Percentiles rank a stretch among this genome's conserved stretches.
Conservation (phyloP, 1,140 invertebrate species). For the Cataglyphis hispanica region DNA sequence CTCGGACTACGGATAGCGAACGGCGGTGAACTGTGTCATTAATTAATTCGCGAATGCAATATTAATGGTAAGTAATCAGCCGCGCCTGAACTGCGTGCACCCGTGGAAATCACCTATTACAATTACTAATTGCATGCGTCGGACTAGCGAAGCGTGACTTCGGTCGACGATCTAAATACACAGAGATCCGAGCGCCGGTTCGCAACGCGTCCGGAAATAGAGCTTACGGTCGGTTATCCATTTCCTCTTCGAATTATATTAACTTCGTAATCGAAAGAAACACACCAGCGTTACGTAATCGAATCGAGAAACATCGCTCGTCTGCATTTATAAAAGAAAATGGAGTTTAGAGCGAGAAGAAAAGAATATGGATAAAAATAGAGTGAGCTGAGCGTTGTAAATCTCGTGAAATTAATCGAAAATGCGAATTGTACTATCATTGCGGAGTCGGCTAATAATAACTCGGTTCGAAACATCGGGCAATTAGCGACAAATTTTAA, state of each 20-base stretch:
- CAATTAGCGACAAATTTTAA: slow-evolving; percentile 70
- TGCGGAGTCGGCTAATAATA: slow-evolving; percentile 43
- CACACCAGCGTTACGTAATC: slow-evolving; percentile 1
- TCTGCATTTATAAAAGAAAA: not conserved
- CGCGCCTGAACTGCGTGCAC: slow-evolving; percentile 65
- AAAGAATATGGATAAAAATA: not conserved
- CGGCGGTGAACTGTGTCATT: slow-evolving; percentile 79
- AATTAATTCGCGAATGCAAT: slow-evolving; percentile 84
- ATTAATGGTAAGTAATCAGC: slow-evolving; percentile 85
- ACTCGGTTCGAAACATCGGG: slow-evolving; percentile 42
- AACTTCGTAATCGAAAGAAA: slow-evolving; percentile 25
- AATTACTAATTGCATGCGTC: slow-evolving; percentile 80
- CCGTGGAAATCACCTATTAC: slow-evolving; percentile 79
- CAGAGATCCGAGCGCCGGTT: slow-evolving; percentile 24
- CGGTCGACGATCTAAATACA: slow-evolving; percentile 48
- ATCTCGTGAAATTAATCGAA: slow-evolving; percentile 42
- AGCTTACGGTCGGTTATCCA: slow-evolving; percentile 37
- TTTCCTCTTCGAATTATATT: slow-evolving; percentile 4
- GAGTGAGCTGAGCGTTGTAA: slow-evolving; percentile 15
- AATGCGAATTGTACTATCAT: slow-evolving; percentile 42
- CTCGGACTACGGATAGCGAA: slow-evolving; percentile 66
- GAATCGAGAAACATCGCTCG: not conserved
- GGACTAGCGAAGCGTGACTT: slow-evolving; percentile 45
- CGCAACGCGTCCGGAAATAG: slow-evolving; percentile 59
- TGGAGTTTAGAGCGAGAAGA: not conserved